Evolutionary conservation across 2,113 vertebrate species (phyloP).

Genomic region (Labeo rohita): DNA sequence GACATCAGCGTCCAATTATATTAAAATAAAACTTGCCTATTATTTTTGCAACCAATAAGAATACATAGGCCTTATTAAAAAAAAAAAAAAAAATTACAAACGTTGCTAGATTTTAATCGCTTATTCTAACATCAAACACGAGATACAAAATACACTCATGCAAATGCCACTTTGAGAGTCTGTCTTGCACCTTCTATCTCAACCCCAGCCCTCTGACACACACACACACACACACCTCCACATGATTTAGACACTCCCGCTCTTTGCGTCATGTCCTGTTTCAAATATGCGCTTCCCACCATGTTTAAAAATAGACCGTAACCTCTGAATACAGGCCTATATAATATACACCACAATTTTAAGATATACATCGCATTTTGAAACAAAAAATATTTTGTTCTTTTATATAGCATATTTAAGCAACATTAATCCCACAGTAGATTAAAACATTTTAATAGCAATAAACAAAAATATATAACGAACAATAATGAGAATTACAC

Average conservation of each 20-base stretch:
- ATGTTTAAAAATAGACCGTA: background rate
- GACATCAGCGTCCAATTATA: background rate
- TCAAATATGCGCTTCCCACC: constrained; percentile 35
- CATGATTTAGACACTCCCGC: constrained; percentile 58
- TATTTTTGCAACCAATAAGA: background rate
- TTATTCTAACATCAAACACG: background rate
- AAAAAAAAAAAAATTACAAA: background rate
- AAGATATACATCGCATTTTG: background rate
- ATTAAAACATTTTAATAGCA: background rate
- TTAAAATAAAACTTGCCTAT: background rate
- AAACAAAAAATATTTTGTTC: background rate
- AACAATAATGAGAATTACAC: background rate
- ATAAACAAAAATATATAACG: background rate
- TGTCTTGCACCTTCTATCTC: background rate
- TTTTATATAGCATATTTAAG: background rate
- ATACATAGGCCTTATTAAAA: background rate
- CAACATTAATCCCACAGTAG: background rate
- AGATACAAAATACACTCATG: background rate
- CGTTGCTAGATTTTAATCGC: too few relatives aligned
- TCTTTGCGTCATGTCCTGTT: constrained; percentile 67
- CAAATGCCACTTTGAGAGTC: background rate
- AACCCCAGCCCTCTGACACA: constrained; percentile 9
- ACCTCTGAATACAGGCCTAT: background rate
- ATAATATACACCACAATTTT: background rate
- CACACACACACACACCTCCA: constrained; percentile 45